Base-by-base conservation (phyloP, 2,888 invertebrate genomes). In the Apamea monoglypha region DNA sequence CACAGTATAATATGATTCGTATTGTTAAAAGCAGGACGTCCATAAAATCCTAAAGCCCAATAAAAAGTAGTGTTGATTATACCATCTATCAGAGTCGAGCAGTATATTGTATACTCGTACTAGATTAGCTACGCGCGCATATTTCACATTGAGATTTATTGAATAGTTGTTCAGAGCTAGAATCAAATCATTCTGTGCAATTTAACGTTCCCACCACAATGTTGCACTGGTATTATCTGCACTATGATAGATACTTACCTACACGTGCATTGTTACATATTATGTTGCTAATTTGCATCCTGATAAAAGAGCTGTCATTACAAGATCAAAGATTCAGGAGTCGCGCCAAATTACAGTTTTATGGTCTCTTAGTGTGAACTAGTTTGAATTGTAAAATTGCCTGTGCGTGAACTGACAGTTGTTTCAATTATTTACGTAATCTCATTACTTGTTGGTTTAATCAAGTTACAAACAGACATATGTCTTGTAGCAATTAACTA, bases 131-230 rank as follows among this genome's bases (percentile, higher is more conserved):
- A 40, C 80, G 50, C 74, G 44, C 56, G 64, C 40, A 83, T 86
- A 76, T 78, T 78, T 81, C 84, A 79, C 81, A 69, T 74, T 79
- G 78, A 80, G 78, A 88, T 87, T 87, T 87, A 87, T 84, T 81
- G 77, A 73, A 76, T 81, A 81, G 86, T 70, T 83, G 75, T 79
- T 81, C 69, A 61, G 74, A 50, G 87, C 72, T 74, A 32, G 67
- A 69, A 81, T 83, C 77, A 72, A 79, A 86, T 67, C 47, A 72
- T 81, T 83, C 67, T 61, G 47, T 76, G 36, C 78, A 32, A 73
- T 75, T 78, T 71, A 72, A 78, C 36, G 32, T 36, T 56, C 50
- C 44, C 8, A 32, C 50, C 61, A 78, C 74, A 78, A 69, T 75
- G 78, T 78, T 76, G 18, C 61, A 56, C 3, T 88, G 59, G 14